Evolutionary conservation across 2,797 vertebrate genomes (phyloP), one percentile per base, ranked within the genome.

Genomic region (Diplodus sargus): DNA sequence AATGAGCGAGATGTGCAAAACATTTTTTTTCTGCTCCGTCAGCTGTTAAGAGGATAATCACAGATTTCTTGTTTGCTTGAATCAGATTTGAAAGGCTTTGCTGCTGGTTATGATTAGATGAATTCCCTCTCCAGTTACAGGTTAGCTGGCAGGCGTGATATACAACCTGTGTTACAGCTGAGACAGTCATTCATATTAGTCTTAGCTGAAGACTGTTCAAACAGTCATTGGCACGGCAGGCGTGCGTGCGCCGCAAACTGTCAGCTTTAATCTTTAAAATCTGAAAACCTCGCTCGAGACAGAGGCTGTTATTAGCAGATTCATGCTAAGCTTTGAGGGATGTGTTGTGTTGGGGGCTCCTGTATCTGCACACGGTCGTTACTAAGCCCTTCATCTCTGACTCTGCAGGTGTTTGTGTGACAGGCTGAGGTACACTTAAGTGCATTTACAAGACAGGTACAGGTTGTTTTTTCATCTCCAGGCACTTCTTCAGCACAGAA

Each of bases 181-280:
- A 75, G 62, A 61, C 56, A 65, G 68, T 85, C 81, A 54, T 78
- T 91, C 85, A 90, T 90, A 87, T 87, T 81, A 53, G 87, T 89
- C 89, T 90, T 84, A 83, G 66, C 75, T 22, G 52, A 70, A 83
- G 86, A 67, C 60, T 65, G 47, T 78, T 90, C 48, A 91, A 90
- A 91, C 85, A 83, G 87, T 87, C 83, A 90, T 91, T 89, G 78
- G 76, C 78, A 48, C 76, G 59, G 68, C 69, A 75, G 76, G 66
- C 59, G 59, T 9, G 45, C 71, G 1, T 64, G 62, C 28, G 49
- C 77, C 64, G 70, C 75, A 73, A 71, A 78, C 57, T 61, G 57
- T 47, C 78, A 76, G 78, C 90, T 90, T 89, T 92, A 91, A 92
- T 91, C 88, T 88, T 74, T 62, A n/a, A 76, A 85, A 86, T 91